Evolutionary conservation across 30 jellyfish, hydroid and myxozoan species (phyloP), one percentile per base, ranked within the genome.

Genomic region (Aurelia aurita): DNA sequence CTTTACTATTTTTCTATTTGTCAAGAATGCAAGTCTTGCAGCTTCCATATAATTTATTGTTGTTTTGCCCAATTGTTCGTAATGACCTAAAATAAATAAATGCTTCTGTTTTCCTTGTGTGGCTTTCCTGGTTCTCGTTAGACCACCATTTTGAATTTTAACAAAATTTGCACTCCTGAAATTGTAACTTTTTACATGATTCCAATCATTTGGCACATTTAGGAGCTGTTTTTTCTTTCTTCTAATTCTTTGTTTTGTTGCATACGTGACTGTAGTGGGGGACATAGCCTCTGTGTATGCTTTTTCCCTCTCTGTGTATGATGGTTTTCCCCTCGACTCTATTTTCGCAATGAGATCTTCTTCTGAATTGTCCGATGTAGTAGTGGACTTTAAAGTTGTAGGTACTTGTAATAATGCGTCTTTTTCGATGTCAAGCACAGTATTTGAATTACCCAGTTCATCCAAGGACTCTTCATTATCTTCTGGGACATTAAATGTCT

Each of bases 11-110:
- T 77, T 80, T 67, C 98, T 74, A 3, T 82, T 64, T 21, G 86
- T 46, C 53, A 61, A 72, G 35, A 69, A 55, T 14, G 99, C 99
- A 32, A 95, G 87, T 55, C 63, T 61, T 5, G 90, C 99, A 31
- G 98, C 98, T 19, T 89, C 85, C 27, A 95, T 22, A 69, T 67
- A 90, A 62, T 95, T 95, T 3, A 95, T 66, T 5, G 98, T 85
- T 34, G 99, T 86, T 70, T 84, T 95, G 21, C 99, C 99, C 60
- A 95, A 96, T 66, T 95, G 99, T 66, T 95, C 99, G 63, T 95
- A 95, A 73, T 95, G 99, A 26, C 99, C 99, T 22, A 95, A 57
- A 39, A 95, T 32, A 49, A 89, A 61, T 32, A 95, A 77, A 75
- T 84, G 95, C 63, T 80, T 87, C 3, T 35, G 74, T 57, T 69